Evolutionary conservation across 2,113 vertebrate genomes (phyloP).

Genomic region (Carlito syrichta): DNA sequence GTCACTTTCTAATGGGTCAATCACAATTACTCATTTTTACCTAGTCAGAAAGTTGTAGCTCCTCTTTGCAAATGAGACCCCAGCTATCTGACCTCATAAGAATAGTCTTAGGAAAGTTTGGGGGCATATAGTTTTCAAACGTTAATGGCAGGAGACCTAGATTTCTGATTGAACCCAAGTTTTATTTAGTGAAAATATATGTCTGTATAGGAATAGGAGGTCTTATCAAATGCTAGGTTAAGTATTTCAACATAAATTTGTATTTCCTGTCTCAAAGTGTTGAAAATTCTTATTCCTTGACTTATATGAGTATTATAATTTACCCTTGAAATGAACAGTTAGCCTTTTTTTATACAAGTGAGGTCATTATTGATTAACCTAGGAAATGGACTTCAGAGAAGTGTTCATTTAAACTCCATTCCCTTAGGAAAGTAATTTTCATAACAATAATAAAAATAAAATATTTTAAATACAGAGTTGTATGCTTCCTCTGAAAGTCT

Average conservation of each 20-base stretch:
- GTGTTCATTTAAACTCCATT: conserved; percentile 61
- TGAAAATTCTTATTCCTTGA: conserved; percentile 39
- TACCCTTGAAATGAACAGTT: conserved; percentile 54
- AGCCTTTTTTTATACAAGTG: conserved; percentile 67
- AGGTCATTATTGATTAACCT: conserved; percentile 69
- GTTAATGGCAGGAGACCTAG: conserved; percentile 70
- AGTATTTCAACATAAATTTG: conserved; percentile 69
- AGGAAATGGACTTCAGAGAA: conserved; percentile 67
- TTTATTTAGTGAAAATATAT: conserved; percentile 71
- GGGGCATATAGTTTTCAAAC: conserved; percentile 74
- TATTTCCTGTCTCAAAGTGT: conserved; percentile 66
- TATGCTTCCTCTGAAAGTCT: conserved; percentile 49
- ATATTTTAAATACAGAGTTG: conserved; percentile 52
- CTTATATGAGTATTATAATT: conserved; percentile 60
- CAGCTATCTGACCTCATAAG: conserved; percentile 75
- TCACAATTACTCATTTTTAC: conserved; percentile 78
- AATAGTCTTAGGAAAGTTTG: conserved; percentile 73
- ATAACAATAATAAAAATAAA: conserved; percentile 71
- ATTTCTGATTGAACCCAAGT: conserved; percentile 71
- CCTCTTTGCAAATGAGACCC: conserved; percentile 66
- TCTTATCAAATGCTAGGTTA: conserved; percentile 66
- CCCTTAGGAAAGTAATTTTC: conserved; percentile 60
- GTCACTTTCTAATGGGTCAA: conserved; percentile 72
- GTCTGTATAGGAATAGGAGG: conserved; percentile 55
- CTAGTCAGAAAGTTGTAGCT: conserved; percentile 73